These are phyloP conservation scores for Brienomyrus brachyistius DNA, from an alignment of 2,113 vertebrate genomes.

Conservation along the genomic window DNA sequence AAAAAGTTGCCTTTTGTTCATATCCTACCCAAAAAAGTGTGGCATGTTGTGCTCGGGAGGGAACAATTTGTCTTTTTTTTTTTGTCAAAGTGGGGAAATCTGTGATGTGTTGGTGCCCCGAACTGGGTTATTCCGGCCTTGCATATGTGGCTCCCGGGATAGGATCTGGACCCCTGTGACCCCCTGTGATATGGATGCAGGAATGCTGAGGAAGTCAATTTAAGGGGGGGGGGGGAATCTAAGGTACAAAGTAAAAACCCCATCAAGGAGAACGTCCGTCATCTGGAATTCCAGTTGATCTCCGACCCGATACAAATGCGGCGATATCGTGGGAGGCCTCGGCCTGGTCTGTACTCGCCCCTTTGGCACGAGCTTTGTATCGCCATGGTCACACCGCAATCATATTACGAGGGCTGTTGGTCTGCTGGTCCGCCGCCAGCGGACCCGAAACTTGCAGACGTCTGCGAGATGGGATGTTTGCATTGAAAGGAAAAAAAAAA, in stretches of 20 bases:
- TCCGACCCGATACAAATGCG: neutral
- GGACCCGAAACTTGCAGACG: neutral
- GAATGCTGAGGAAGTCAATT: neutral
- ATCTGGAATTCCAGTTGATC: neutral
- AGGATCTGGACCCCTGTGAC: neutral
- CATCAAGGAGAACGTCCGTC: neutral
- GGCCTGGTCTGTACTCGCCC: neutral
- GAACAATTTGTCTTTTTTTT: neutral
- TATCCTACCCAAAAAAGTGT: neutral
- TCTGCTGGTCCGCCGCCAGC: neutral
- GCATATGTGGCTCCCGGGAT: neutral
- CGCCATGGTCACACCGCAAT: neutral
- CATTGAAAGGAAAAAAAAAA: neutral
- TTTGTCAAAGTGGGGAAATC: neutral
- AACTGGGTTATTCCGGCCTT: neutral
- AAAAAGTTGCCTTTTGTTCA: neutral
- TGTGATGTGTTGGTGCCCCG: neutral
- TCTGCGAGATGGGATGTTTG: neutral
- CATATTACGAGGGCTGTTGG: neutral
- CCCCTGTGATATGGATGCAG: neutral
- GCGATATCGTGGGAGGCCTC: neutral
- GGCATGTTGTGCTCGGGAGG: neutral
- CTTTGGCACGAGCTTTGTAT: too few relatives aligned
- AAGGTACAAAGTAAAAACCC: neutral
- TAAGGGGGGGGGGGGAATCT: neutral